phyloP scores from a whole-genome alignment of 2,113 vertebrate species.

The Cynoglossus semilaevis region DNA sequence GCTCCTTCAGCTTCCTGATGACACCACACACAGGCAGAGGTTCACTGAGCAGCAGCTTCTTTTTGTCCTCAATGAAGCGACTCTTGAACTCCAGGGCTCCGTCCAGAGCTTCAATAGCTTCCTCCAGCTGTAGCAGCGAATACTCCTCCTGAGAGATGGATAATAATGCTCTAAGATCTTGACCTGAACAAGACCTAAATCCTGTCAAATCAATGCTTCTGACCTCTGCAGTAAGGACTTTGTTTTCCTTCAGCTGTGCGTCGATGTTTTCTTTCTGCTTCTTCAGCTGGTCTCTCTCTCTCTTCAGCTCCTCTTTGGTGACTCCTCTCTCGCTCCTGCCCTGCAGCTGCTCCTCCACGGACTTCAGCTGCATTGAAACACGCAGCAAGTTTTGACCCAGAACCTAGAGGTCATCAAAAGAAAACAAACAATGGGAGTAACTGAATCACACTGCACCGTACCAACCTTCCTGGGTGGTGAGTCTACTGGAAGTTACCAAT shows the following conservation, averaged over 20 bases:
- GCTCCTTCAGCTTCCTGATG: constrained; percentile 78
- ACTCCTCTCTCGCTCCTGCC: constrained; percentile 67
- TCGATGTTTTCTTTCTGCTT: constrained; percentile 78
- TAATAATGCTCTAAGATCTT: background rate
- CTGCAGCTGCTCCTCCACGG: constrained; percentile 81
- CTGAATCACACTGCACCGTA: too few species aligned
- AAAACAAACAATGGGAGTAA: background rate
- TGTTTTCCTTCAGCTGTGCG: constrained; percentile 80
- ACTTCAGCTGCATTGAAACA: constrained; percentile 76
- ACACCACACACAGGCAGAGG: constrained; percentile 72
- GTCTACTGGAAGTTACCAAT: too few species aligned
- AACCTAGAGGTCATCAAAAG: constrained; percentile 63
- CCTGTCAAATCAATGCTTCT: constrained; percentile 37
- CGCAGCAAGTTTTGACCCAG: constrained; percentile 81
- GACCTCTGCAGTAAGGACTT: constrained; percentile 81
- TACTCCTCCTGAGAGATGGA: constrained; percentile 79
- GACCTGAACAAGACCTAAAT: constrained; percentile 1
- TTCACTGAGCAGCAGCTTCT: constrained; percentile 64
- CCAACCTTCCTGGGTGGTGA: too few species aligned
- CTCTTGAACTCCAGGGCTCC: constrained; percentile 87
- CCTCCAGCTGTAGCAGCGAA: constrained; percentile 84
- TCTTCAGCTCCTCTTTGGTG: constrained; percentile 74
- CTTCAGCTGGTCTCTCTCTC: constrained; percentile 77
- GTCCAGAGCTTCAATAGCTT: constrained; percentile 86
- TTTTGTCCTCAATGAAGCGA: constrained; percentile 76